Conservation (phyloP, 1,140 invertebrate species). For the Phymastichus coffea region DNA sequence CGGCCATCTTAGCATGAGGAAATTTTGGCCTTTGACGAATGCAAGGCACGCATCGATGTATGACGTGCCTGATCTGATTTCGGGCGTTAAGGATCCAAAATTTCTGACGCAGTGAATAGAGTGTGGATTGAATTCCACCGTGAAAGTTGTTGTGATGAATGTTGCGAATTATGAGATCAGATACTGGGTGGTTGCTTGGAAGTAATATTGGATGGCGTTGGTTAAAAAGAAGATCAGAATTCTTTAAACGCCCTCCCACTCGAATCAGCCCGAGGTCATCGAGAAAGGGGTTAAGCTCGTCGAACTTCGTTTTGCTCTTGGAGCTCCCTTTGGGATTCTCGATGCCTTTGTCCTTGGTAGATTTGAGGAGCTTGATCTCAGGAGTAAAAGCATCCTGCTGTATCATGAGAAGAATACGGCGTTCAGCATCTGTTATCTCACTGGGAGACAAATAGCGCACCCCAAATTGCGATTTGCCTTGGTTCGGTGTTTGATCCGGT, state of each 20-base stretch:
- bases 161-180: not conserved
- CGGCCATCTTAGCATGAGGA: not conserved
- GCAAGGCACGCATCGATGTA: not conserved
- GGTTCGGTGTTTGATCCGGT: too few species aligned
- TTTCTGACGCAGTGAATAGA: not conserved
- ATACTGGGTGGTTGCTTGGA: not conserved
- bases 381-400: too few species aligned
- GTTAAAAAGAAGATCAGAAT: not conserved
- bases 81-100: constrained; percentile 4
- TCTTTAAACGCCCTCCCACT: constrained; percentile 1
- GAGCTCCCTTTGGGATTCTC: too few species aligned
- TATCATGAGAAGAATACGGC: too few species aligned
- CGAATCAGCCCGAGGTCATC: not conserved
- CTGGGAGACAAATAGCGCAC: too few species aligned
- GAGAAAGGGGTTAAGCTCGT: not conserved
- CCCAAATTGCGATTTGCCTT: too few species aligned
- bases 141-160: not conserved
- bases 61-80: not conserved
- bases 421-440: too few species aligned
- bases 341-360: too few species aligned
- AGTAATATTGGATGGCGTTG: not conserved
- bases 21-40: not conserved
- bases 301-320: too few species aligned
- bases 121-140: not conserved
- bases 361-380: too few species aligned